Conservation (phyloP, 2,888 invertebrate species). For the Beris chalybata region DNA sequence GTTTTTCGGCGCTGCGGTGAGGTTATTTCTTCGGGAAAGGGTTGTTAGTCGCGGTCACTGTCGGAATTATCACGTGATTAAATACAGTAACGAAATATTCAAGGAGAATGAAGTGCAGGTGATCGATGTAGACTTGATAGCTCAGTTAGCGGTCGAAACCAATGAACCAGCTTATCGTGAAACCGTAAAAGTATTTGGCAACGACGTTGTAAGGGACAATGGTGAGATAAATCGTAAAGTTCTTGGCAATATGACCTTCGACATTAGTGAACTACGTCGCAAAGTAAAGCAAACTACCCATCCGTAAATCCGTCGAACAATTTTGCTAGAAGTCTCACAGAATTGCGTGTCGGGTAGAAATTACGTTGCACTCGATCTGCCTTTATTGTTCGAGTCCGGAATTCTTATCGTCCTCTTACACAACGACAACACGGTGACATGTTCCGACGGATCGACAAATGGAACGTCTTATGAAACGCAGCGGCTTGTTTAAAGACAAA, state of each 20-base stretch:
- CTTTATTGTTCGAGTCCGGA: conserved; percentile 78
- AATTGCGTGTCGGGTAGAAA: conserved; percentile 69
- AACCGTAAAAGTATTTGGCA: conserved; percentile 70
- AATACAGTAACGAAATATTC: too few species aligned
- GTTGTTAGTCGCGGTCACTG: too few species aligned
- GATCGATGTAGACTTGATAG: too few species aligned
- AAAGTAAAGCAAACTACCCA: conserved; percentile 79
- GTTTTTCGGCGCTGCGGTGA: too few species aligned
- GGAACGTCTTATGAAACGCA: too few species aligned
- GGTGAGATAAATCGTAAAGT: conserved; percentile 70
- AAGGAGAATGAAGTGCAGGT: too few species aligned
- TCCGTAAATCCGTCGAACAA: conserved; percentile 74
- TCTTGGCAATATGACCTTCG: conserved; percentile 74
- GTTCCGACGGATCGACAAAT: too few species aligned
- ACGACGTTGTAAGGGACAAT: conserved; percentile 65
- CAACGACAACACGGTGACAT: conserved; percentile 79
- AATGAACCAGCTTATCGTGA: conserved; percentile 73
- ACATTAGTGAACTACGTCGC: conserved; percentile 67
- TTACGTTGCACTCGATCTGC: conserved; percentile 80
- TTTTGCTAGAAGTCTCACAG: conserved; percentile 68
- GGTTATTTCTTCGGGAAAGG: too few species aligned
- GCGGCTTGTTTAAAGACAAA: too few species aligned
- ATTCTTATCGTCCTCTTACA: conserved; percentile 73
- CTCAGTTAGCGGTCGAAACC: conserved; percentile 78
- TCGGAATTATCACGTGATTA: too few species aligned